phyloP scores from a whole-genome alignment of 2,113 vertebrate species.

The Megaceryle maxima region DNA sequence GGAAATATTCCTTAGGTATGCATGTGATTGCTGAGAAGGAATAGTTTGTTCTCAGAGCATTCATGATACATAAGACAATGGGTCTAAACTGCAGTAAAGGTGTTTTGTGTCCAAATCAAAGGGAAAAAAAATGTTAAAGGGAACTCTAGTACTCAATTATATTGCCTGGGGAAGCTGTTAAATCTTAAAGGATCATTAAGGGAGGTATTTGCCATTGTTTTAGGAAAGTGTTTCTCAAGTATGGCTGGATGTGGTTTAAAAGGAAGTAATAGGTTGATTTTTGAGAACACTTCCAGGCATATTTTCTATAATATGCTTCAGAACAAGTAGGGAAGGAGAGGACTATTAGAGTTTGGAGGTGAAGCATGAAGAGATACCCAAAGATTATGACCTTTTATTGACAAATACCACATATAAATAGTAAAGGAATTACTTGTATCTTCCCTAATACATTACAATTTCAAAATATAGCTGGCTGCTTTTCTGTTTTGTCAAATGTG shows the following conservation, averaged over 20 bases:
- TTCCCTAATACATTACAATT: neutral
- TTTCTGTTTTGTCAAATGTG: neutral
- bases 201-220: neutral
- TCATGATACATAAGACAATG: neutral
- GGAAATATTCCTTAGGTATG: neutral
- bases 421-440: neutral
- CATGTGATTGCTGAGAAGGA: neutral
- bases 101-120: neutral
- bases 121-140: neutral
- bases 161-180: neutral
- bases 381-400: neutral
- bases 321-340: neutral
- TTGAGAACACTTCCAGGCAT: neutral
- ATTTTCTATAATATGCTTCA: neutral
- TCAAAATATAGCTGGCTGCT: neutral
- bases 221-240: neutral
- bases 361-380: neutral
- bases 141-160: neutral
- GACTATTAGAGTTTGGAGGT: neutral
- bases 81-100: neutral
- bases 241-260: neutral
- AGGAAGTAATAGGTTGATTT: neutral
- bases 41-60: neutral
- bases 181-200: neutral
- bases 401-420: neutral